A percentile compares a stretch with the other conserved stretches of the same genome.
These are phyloP conservation scores for Suricata suricatta DNA, from an alignment of 2,113 vertebrate species.

Conservation along the genomic window DNA sequence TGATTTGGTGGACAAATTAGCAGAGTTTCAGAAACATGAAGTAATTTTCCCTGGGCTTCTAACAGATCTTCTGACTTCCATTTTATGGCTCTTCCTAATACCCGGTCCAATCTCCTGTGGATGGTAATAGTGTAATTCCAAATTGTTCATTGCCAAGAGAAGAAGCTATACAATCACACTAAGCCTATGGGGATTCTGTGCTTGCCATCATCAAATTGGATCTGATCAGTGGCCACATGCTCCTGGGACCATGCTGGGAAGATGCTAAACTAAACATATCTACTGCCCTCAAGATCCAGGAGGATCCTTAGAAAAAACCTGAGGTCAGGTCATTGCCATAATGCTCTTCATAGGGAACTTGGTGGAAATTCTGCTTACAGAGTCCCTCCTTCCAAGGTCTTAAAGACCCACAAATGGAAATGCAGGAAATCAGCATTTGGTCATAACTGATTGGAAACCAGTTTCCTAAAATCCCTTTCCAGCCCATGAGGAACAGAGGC, in stretches of 20 bases:
- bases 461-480: slow-evolving; percentile 1
- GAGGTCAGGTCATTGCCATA: background rate
- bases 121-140: background rate
- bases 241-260: background rate
- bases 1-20: background rate
- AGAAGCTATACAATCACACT: background rate
- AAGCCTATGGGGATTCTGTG: background rate
- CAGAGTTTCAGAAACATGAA: background rate
- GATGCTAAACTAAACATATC: background rate
- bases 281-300: background rate
- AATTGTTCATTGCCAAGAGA: background rate
- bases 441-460: background rate
- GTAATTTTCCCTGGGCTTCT: background rate
- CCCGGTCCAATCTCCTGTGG: background rate
- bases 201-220: background rate
- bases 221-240: background rate
- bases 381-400: background rate
- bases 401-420: background rate
- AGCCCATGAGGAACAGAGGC: background rate
- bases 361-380: background rate
- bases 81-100: background rate
- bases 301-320: background rate
- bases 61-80: background rate
- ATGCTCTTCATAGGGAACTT: background rate
- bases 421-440: background rate